These are phyloP conservation scores for Poecilia latipinna DNA, from an alignment of 2,113 vertebrate species.

Conservation along the genomic window DNA sequence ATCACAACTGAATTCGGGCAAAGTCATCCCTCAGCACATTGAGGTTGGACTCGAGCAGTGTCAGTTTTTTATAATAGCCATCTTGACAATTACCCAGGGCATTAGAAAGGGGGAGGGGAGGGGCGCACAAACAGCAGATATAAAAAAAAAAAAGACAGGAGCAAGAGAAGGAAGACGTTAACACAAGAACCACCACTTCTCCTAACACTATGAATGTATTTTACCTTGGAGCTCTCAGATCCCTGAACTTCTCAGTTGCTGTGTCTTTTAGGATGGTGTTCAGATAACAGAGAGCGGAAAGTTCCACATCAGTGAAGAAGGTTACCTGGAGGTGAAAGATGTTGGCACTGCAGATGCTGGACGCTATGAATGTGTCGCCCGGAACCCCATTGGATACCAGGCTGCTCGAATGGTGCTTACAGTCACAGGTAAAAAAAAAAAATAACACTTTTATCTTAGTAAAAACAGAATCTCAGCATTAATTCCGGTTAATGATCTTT, in stretches of 20 bases:
- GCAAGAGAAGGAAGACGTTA: background rate
- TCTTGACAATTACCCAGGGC: no score
- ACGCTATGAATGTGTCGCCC: slow-evolving; percentile 93
- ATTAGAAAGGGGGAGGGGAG: no score
- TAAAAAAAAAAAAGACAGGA: background rate
- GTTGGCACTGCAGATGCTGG: slow-evolving; percentile 91
- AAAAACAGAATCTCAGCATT: background rate
- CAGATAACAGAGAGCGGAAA: slow-evolving; percentile 98
- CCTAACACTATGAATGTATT: no score
- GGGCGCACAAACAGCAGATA: no score
- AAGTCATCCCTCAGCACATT: background rate
- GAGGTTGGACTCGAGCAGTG: background rate
- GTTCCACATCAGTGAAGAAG: slow-evolving; percentile 91
- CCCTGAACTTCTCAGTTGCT: background rate
- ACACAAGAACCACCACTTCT: no score
- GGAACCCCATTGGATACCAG: slow-evolving; percentile 93
- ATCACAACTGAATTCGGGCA: background rate
- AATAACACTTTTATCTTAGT: background rate
- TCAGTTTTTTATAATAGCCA: no score
- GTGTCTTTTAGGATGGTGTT: slow-evolving; percentile 87
- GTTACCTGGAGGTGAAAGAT: slow-evolving; percentile 91
- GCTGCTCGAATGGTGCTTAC: slow-evolving; percentile 92
- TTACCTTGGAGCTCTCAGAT: background rate
- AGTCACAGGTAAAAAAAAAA: slow-evolving; percentile 85
- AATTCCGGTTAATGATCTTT: background rate